phyloP scores from a whole-genome alignment of 2,797 vertebrate species.

The Paedocypris micromegethes region DNA sequence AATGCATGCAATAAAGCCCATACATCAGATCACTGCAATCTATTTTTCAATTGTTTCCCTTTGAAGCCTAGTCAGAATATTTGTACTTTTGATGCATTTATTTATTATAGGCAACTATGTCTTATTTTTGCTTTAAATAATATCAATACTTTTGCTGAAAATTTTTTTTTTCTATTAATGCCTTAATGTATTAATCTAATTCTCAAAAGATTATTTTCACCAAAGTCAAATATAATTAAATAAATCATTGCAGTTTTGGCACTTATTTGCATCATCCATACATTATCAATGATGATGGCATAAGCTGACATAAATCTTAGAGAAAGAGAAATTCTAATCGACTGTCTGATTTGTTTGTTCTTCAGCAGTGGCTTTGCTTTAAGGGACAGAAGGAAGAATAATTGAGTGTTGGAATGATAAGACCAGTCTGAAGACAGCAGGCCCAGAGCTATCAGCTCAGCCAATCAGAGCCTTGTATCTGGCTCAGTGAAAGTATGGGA shows the following conservation, averaged over 20 bases:
- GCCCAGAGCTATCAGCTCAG: constrained; percentile 33
- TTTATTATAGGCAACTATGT: neutral
- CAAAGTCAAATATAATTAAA: too few species aligned
- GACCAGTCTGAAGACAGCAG: constrained; percentile 22
- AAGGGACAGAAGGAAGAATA: constrained; percentile 30
- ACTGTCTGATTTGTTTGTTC: constrained; percentile 5
- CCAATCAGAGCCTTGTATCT: constrained; percentile 34
- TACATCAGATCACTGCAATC: neutral
- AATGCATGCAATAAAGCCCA: constrained; percentile 3
- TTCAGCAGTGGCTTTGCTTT: constrained; percentile 23
- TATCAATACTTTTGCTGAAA: too few species aligned
- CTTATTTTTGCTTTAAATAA: too few species aligned
- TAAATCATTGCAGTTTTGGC: too few species aligned
- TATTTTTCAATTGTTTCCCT: constrained; percentile 43
- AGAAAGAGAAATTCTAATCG: constrained; percentile 11
- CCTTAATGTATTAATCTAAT: too few species aligned
- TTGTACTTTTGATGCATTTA: constrained; percentile 35
- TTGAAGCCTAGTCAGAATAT: constrained; percentile 54
- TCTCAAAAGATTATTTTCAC: too few species aligned
- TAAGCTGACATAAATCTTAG: neutral
- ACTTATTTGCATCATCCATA: too few species aligned
- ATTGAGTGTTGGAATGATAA: constrained; percentile 31
- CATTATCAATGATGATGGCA: too few species aligned
- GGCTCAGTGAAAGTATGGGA: constrained; percentile 37
- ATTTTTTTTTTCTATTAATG: too few species aligned